phyloP scores from a whole-genome alignment of 2,888 invertebrate species.

The Meteorus cinctellus region DNA sequence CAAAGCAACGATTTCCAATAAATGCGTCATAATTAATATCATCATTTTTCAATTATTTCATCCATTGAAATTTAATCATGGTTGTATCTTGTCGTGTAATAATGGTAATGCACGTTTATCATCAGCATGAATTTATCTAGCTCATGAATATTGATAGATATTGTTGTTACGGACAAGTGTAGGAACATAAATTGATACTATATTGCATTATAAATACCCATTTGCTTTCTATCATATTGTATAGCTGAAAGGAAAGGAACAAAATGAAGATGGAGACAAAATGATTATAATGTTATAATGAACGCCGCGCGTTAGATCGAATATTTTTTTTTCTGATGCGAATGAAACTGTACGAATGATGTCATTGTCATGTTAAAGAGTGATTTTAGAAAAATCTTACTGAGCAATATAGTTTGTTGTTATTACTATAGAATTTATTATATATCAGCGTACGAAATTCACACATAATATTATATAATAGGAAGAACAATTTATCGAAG shows the following conservation, averaged over 20 bases:
- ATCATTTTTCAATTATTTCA: constrained; percentile 39
- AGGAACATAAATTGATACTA: constrained; percentile 26
- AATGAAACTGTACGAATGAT: constrained; percentile 38
- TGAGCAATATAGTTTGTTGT: constrained; percentile 48
- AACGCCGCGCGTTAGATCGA: constrained; percentile 35
- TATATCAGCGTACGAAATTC: constrained; percentile 19
- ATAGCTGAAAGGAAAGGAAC: constrained; percentile 38
- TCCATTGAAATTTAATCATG: constrained; percentile 28
- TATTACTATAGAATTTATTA: constrained; percentile 39
- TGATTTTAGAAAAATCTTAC: constrained; percentile 28
- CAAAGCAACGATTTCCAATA: neutral
- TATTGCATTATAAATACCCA: constrained; percentile 29
- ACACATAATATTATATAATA: constrained; percentile 16
- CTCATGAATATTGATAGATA: neutral
- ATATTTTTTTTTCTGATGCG: constrained; percentile 47
- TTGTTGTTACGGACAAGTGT: constrained; percentile 24
- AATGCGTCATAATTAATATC: neutral
- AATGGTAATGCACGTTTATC: constrained; percentile 8
- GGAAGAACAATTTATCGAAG: constrained; percentile 38
- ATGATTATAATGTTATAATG: neutral
- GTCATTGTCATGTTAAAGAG: constrained; percentile 18
- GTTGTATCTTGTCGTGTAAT: constrained; percentile 31
- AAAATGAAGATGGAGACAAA: neutral
- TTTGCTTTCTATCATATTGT: constrained; percentile 38
- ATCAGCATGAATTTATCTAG: neutral